Conservation (phyloP, 2,113 vertebrate genomes). For the Tichodroma muraria region DNA sequence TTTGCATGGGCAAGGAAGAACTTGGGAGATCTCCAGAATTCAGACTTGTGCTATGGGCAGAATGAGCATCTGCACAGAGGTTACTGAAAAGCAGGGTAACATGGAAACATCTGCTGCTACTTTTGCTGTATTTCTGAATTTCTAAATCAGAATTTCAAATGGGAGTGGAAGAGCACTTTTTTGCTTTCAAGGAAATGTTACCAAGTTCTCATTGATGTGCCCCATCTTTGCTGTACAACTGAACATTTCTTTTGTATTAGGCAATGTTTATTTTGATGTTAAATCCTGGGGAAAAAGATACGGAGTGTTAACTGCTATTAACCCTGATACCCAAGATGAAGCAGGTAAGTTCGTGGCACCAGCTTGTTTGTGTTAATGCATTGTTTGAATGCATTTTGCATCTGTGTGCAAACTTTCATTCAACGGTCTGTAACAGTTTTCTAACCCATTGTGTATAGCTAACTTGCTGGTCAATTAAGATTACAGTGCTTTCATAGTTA, state of each 20-base stretch:
- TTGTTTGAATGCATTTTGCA: neutral
- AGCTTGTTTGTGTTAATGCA: neutral
- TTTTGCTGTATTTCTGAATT: neutral
- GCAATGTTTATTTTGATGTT: constrained; percentile 93
- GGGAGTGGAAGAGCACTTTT: neutral
- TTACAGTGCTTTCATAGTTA: neutral
- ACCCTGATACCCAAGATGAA: constrained; percentile 56
- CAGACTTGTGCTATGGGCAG: neutral
- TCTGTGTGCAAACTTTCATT: neutral
- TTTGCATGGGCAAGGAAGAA: neutral
- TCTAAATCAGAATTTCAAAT: neutral
- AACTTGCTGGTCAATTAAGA: neutral
- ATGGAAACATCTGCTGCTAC: neutral
- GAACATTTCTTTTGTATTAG: constrained; percentile 63
- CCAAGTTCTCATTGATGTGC: neutral
- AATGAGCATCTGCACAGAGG: neutral
- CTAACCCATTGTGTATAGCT: neutral
- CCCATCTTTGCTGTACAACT: neutral
- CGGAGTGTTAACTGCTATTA: constrained; percentile 71
- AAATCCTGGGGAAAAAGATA: constrained; percentile 81
- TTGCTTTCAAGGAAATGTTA: neutral
- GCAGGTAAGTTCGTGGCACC: constrained; percentile 64
- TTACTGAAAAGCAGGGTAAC: neutral
- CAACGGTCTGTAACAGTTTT: neutral
- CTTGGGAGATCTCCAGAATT: neutral